Base-by-base conservation (phyloP, 2,888 invertebrate genomes). In the Acrobasis consociella region DNA sequence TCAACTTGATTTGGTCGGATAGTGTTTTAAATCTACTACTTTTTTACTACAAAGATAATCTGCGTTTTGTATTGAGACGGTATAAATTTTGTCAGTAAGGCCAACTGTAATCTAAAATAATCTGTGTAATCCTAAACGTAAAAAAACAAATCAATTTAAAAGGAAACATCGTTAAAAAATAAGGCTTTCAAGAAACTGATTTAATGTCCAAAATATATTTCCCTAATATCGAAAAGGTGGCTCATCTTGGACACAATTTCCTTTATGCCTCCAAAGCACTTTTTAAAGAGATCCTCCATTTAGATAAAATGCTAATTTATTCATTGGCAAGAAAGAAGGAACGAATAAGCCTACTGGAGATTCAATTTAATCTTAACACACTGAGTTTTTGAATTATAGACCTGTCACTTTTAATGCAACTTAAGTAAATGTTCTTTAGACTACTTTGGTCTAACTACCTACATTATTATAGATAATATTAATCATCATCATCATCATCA, bases 221-320 rank as follows among this genome's bases (percentile, higher is more conserved):
- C 65, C 67, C 69, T 76, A 72, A 77, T 74, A 78, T 78, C 75
- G 77, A 74, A 78, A 78, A 75, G 74, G 67, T 70, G 69, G 61
- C 63, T 65, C 65, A 65, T 72, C 64, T 63, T 68, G 63, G 70
- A 74, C 70, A 73, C 73, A 77, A 84, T 84, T 83, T 81, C 77
- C 76, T 80, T 79, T 78, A 76, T 75, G 72, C 72, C 74, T 73
- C 70, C 68, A 84, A 85, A 87, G 83, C 87, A 80, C 82, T 88
- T 86, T 87, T 87, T 87, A 87, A 87, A 83, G 78, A 87, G 89
- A 90, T 89, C 79, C 82, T 69, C 77, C 82, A 81, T 87, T 88
- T 81, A 86, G 88, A 90, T 89, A 87, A 85, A 87, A 88, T 85
- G 87, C 85, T 86, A 90, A 89, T 89, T 90, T 90, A 90, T 90